Conservation (phyloP, 2,888 invertebrate genomes). For the Folsomia manolachei region DNA sequence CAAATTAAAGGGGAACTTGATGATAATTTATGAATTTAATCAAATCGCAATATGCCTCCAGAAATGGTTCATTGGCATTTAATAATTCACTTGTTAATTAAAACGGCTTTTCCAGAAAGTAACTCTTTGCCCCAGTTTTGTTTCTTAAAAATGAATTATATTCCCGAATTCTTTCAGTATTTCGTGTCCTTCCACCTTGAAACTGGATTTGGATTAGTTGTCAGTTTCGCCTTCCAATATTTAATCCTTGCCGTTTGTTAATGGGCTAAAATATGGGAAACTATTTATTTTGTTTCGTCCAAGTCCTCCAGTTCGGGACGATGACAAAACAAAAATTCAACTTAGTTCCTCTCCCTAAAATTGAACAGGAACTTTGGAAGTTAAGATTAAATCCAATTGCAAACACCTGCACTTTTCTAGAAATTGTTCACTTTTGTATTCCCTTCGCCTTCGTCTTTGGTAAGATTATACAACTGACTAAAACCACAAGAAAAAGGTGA, state of each 20-base stretch:
- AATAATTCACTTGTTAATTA: neutral
- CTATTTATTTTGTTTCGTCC: neutral
- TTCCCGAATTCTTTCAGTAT: too few species aligned
- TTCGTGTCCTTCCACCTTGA: neutral
- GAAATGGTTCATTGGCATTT: neutral
- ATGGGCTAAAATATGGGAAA: neutral
- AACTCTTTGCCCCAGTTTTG: neutral
- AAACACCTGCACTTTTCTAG: conserved; percentile 43
- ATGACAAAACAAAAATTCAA: neutral
- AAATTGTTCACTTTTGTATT: conserved; percentile 22
- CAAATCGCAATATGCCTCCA: neutral
- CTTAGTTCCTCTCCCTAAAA: neutral
- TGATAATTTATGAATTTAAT: neutral
- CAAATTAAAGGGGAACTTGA: neutral
- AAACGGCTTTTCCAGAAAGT: neutral
- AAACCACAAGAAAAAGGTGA: neutral
- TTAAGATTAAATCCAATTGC: conserved; percentile 38
- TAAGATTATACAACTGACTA: neutral
- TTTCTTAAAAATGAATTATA: too few species aligned
- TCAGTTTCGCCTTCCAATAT: too few species aligned
- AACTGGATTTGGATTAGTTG: neutral
- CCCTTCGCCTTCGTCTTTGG: conserved; percentile 19
- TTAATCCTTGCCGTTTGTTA: too few species aligned
- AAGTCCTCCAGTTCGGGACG: neutral
- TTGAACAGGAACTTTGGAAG: conserved; percentile 43